A percentile compares a stretch with the other conserved stretches of the same genome.
Conservation (phyloP, 2,113 vertebrate genomes). For the Xenopus tropicalis region DNA sequence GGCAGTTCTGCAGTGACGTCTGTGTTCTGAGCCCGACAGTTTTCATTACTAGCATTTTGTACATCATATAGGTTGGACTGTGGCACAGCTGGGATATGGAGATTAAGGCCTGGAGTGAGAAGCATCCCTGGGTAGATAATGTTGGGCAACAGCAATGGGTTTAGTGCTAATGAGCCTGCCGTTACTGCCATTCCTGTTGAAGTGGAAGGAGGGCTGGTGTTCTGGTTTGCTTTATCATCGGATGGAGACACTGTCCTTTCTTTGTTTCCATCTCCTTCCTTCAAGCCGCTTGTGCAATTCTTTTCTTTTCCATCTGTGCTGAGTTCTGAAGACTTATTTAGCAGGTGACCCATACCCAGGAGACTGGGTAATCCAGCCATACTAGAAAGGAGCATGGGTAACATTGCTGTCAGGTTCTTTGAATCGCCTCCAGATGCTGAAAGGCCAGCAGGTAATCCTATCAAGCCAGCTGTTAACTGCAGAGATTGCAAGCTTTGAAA, state of each 20-base stretch:
- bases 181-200: conserved; percentile 72
- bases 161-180: conserved; percentile 83
- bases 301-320: conserved; percentile 75
- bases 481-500: conserved; percentile 90
- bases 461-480: conserved; percentile 88
- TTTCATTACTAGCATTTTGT: conserved; percentile 82
- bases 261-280: conserved; percentile 72
- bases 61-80: conserved; percentile 72
- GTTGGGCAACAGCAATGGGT: conserved; percentile 93
- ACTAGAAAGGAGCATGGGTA: conserved; percentile 95
- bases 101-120: conserved; percentile 99
- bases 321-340: conserved; percentile 75
- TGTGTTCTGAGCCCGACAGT: conserved; percentile 57
- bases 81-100: conserved; percentile 83
- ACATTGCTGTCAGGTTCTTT: conserved; percentile 87
- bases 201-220: conserved; percentile 75
- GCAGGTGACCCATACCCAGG: conserved; percentile 78
- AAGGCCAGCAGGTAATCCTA: conserved; percentile 83
- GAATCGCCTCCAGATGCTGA: conserved; percentile 71
- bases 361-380: conserved; percentile 92
- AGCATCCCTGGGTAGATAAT: conserved; percentile 99
- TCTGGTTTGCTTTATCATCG: conserved; percentile 64
- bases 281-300: conserved; percentile 56
- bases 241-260: conserved; percentile 89
- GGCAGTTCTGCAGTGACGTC: conserved; percentile 53